These are phyloP conservation scores for Eupsittula cactorum DNA, from an alignment of 2,113 vertebrate species.

Conservation along the genomic window DNA sequence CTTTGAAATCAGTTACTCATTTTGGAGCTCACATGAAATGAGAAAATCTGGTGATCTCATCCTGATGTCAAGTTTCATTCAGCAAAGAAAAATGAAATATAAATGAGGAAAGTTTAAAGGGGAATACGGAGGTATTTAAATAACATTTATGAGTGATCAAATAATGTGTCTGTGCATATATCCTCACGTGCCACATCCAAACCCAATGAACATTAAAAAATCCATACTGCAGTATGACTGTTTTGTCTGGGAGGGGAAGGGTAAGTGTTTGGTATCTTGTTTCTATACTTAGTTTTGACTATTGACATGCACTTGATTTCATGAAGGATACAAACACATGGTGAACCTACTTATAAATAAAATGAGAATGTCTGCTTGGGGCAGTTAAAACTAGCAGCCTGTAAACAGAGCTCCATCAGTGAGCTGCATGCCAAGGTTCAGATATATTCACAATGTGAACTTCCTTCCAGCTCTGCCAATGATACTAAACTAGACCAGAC, in stretches of 20 bases:
- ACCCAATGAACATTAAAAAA: neutral
- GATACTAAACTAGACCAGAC: conserved; percentile 55
- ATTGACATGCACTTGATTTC: neutral
- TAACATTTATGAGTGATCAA: neutral
- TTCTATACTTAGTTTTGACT: conserved; percentile 48
- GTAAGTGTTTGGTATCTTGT: neutral
- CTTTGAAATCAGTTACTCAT: conserved; percentile 62
- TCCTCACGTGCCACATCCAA: neutral
- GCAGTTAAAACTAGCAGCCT: conserved; percentile 54
- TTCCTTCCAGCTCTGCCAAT: conserved; percentile 61
- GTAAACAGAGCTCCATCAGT: conserved; percentile 40
- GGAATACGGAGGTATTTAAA: neutral
- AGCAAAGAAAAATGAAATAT: conserved; percentile 25
- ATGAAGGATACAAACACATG: conserved; percentile 41
- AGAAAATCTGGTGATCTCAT: conserved; percentile 62
- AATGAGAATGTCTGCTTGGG: conserved; percentile 37
- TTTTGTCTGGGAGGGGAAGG: neutral
- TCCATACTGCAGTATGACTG: neutral
- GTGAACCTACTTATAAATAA: conserved; percentile 59
- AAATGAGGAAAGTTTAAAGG: conserved; percentile 26
- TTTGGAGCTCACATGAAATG: conserved; percentile 47
- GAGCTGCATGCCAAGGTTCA: neutral
- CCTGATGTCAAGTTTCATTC: conserved; percentile 59
- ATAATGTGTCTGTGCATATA: neutral
- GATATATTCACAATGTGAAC: conserved; percentile 49